A percentile compares a stretch with the other conserved stretches of the same genome.
These are phyloP conservation scores for Forbesichthys agassizii DNA, from an alignment of 2,113 vertebrate species.

Conservation along the genomic window DNA sequence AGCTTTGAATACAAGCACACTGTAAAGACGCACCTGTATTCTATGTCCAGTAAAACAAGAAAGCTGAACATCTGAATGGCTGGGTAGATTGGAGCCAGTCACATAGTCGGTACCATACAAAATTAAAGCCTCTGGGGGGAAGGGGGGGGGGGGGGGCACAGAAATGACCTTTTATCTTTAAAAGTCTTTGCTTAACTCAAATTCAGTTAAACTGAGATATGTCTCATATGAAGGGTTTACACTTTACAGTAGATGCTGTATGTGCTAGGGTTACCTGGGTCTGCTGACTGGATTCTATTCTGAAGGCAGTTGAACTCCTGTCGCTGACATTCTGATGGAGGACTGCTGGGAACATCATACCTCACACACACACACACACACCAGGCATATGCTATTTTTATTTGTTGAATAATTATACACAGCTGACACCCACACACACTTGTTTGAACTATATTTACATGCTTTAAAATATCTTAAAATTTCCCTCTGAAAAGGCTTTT, in stretches of 20 bases:
- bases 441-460: too few species aligned
- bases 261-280: conserved; percentile 43
- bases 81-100: conserved; percentile 94
- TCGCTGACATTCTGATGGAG: conserved; percentile 82
- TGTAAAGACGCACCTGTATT: conserved; percentile 83
- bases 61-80: conserved; percentile 88
- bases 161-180: not conserved
- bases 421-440: not conserved
- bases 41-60: conserved; percentile 93
- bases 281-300: conserved; percentile 72
- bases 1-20: not conserved
- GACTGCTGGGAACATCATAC: conserved; percentile 65
- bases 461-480: too few species aligned
- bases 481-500: too few species aligned
- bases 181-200: not conserved
- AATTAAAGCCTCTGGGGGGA: conserved; percentile 30
- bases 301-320: conserved; percentile 73
- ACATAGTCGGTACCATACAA: conserved; percentile 87
- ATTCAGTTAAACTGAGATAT: not conserved
- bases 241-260: not conserved
- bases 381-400: not conserved
- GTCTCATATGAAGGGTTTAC: not conserved
- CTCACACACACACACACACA: conserved; percentile 47
- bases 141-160: not conserved
- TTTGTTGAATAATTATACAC: not conserved